These are phyloP conservation scores for Rhineura floridana DNA, from an alignment of 2,113 vertebrate genomes.

Conservation along the genomic window DNA sequence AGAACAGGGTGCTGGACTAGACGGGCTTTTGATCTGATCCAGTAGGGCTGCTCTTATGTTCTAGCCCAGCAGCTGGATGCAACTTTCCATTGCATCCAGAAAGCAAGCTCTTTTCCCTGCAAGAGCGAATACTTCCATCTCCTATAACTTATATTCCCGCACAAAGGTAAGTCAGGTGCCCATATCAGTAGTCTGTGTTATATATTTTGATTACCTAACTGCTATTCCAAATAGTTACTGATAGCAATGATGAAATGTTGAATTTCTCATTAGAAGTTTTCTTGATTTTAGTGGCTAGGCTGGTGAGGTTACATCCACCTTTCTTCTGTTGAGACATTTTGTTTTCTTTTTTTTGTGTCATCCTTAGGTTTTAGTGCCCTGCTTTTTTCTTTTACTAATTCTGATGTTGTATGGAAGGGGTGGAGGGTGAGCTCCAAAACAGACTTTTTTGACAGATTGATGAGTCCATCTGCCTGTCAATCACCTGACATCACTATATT, in stretches of 20 bases:
- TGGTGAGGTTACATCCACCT: not conserved
- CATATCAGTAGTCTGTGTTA: too few species aligned
- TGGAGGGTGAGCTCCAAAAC: too few species aligned
- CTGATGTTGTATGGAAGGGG: not conserved
- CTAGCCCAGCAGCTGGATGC: not conserved
- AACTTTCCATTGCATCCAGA: not conserved
- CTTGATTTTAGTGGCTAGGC: not conserved
- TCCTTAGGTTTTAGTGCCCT: not conserved
- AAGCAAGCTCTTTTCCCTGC: not conserved
- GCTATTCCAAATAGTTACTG: not conserved
- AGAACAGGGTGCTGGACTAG: too few species aligned
- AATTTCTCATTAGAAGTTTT: not conserved
- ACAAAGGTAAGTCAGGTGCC: too few species aligned
- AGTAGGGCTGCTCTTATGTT: not conserved
- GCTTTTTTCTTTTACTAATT: not conserved
- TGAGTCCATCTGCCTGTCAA: too few species aligned
- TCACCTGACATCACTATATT: too few species aligned
- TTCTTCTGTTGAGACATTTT: not conserved
- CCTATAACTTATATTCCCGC: not conserved
- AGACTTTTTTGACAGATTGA: too few species aligned
- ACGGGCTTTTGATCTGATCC: too few species aligned
- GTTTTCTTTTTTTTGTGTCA: not conserved
- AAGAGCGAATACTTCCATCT: not conserved
- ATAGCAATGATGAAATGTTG: not conserved
- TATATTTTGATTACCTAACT: not conserved